A percentile compares a stretch with the other conserved stretches of the same genome.
Conservation (phyloP, 2,888 invertebrate genomes). For the Cosmia pyralina region DNA sequence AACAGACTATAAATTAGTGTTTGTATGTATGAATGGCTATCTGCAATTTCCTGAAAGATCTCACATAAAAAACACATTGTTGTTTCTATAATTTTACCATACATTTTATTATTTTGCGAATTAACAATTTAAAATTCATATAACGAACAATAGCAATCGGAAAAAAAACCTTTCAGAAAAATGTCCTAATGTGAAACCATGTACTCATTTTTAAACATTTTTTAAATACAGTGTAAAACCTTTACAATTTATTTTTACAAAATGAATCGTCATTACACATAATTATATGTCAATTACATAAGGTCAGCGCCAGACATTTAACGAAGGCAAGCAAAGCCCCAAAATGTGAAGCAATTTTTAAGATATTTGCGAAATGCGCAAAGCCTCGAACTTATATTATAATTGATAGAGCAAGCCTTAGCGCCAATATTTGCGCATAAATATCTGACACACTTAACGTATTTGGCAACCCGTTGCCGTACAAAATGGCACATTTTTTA, state of each 20-base stretch:
- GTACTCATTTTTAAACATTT: slow-evolving; percentile 60
- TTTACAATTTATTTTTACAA: slow-evolving; percentile 3
- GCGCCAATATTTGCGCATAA: background rate
- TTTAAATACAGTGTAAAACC: slow-evolving; percentile 22
- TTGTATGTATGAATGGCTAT: slow-evolving; percentile 55
- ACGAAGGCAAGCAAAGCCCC: slow-evolving; percentile 6
- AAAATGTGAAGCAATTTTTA: slow-evolving; percentile 9
- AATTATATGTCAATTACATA: background rate
- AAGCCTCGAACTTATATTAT: background rate
- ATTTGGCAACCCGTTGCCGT: slow-evolving; percentile 1
- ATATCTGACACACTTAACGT: slow-evolving; percentile 18
- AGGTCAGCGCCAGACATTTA: slow-evolving; percentile 26
- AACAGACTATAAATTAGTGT: slow-evolving; percentile 64
- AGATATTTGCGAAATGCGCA: background rate
- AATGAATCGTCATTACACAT: background rate
- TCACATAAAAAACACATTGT: slow-evolving; percentile 42
- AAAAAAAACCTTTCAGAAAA: slow-evolving; percentile 60
- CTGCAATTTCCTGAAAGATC: slow-evolving; percentile 62
- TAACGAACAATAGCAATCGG: background rate
- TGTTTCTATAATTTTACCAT: slow-evolving; percentile 2
- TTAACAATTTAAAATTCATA: slow-evolving; percentile 3
- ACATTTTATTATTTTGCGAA: background rate
- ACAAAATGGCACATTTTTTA: slow-evolving; percentile 25
- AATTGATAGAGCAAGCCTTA: background rate
- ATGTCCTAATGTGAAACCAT: slow-evolving; percentile 45